Evolutionary conservation across 2,113 vertebrate species (phyloP), one percentile per base, ranked within the genome.

Genomic region (Boulengeromyrus knoepffleri): DNA sequence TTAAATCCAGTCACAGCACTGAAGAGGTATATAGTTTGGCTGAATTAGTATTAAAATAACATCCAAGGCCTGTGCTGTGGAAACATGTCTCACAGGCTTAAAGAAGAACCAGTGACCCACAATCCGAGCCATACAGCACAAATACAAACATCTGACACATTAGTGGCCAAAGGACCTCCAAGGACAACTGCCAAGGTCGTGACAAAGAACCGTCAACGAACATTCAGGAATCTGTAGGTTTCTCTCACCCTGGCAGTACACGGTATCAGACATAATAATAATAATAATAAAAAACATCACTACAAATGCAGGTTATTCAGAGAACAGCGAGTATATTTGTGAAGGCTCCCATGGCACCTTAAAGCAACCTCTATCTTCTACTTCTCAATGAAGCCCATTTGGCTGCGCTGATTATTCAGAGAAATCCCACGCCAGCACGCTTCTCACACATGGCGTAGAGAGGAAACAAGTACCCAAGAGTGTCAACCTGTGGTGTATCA

Each of bases 271-370:
- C 24, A 6, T 19, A 53, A 4, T 17, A 36, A 31, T 31, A 31
- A 31, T 31, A 62, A 3, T 9, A 62, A 62, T 62, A 9, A n/a
- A n/a, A 62, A 27, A n/a, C 6, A 58, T 24, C 80, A 45, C 66
- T 89, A 46, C 70, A 66, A 89, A n/a, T 85, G 89, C 77, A 53
- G 21, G 50, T 89, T 85, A 46, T 89, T 89, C 21, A 85, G 77
- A 85, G 49, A 15, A 4, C 88, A 27, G 70, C 47, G 50, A 21
- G 50, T n/a, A 47, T 24, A 27, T 47, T n/a, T 24, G 9, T 47
- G 24, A 47, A n/a, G 50, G 66, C 12, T 83, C 70, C 70, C 66
- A 49, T 53, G 70, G 70, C 3, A 52, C 31, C 49, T 50, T 31
- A 70, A 80, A 46, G 88, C 62, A 24, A 66, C 62, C n/a, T 9